These are phyloP conservation scores for Colostygia pectinataria DNA, from an alignment of 2,888 invertebrate genomes.

Conservation along the genomic window DNA sequence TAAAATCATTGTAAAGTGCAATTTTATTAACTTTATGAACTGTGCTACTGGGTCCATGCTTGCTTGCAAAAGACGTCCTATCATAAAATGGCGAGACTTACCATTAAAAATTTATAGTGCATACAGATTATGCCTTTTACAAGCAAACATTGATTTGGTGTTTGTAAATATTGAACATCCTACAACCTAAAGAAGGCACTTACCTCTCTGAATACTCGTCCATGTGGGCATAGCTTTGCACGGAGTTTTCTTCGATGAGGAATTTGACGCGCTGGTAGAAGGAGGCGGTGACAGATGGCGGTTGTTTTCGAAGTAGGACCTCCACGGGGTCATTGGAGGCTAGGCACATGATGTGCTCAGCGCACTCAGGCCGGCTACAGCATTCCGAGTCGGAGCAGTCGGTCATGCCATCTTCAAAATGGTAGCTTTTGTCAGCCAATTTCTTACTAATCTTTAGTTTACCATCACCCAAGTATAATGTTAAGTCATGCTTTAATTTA, in stretches of 20 bases:
- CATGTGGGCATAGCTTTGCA: constrained; percentile 98
- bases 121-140: constrained; percentile 66
- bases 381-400: constrained; percentile 99
- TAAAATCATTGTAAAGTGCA: constrained; percentile 78
- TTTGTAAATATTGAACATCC: constrained; percentile 49
- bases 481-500: constrained; percentile 7
- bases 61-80: constrained; percentile 57
- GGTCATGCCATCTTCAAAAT: constrained; percentile 95
- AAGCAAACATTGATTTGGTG: constrained; percentile 71
- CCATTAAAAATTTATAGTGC: not conserved
- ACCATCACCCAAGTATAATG: constrained; percentile 21
- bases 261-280: constrained; percentile 99
- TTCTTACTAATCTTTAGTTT: constrained; percentile 35
- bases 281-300: constrained; percentile 97
- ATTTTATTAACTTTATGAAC: constrained; percentile 69
- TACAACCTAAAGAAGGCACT: constrained; percentile 70
- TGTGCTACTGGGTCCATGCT: constrained; percentile 69
- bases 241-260: constrained; percentile 98
- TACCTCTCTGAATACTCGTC: constrained; percentile 99
- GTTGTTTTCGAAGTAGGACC: constrained; percentile 97
- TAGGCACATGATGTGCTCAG: constrained; percentile 96
- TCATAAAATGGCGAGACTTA: not conserved
- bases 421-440: constrained; percentile 60
- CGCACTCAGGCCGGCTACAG: constrained; percentile 93
- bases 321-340: constrained; percentile 98